Evolutionary conservation across 2,888 invertebrate species (phyloP).

Genomic region (Idaea straminata): DNA sequence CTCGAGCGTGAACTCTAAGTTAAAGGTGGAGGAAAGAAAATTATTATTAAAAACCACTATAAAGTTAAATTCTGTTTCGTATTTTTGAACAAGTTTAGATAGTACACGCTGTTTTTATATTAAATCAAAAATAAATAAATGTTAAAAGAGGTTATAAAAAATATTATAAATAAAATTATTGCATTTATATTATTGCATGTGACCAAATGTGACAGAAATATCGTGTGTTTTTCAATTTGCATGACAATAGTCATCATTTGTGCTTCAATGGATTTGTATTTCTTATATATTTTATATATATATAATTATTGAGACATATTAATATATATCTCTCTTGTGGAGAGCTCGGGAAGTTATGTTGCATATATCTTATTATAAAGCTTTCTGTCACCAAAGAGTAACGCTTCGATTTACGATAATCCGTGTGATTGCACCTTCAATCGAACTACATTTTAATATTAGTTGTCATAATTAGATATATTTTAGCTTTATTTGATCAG

Average conservation of each 20-base stretch:
- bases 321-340: slow-evolving; percentile 74
- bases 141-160: slow-evolving; percentile 26
- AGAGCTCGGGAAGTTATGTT: slow-evolving; percentile 76
- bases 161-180: background rate
- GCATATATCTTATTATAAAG: slow-evolving; percentile 50
- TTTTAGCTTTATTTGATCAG: slow-evolving; percentile 5
- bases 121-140: slow-evolving; percentile 16
- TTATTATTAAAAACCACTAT: background rate
- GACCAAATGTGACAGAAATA: slow-evolving; percentile 51
- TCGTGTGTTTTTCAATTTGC: slow-evolving; percentile 55
- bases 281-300: slow-evolving; percentile 33
- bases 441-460: slow-evolving; percentile 9
- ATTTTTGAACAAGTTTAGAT: background rate
- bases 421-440: slow-evolving; percentile 47
- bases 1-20: background rate
- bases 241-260: slow-evolving; percentile 61
- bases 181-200: slow-evolving; percentile 54
- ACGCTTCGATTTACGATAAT: slow-evolving; percentile 43
- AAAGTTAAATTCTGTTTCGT: background rate
- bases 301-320: slow-evolving; percentile 46
- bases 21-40: background rate
- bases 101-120: background rate
- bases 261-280: slow-evolving; percentile 28
- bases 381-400: slow-evolving; percentile 67
- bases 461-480: background rate